Evolutionary conservation across 2,113 vertebrate genomes (phyloP), one percentile per base, ranked within the genome.

Genomic region (Scortum barcoo): DNA sequence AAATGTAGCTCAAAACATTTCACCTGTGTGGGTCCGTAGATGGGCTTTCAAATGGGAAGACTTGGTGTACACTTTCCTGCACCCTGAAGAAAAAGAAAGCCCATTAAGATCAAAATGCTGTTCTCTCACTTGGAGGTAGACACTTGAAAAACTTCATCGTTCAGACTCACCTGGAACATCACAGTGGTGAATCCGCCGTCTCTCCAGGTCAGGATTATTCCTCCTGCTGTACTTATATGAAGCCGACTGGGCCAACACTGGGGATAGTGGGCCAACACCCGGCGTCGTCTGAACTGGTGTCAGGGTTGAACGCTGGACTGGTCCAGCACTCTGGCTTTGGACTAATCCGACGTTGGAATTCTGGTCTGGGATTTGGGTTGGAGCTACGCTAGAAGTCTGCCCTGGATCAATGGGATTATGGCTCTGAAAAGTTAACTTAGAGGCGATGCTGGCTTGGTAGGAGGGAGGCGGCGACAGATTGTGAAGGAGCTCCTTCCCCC

Each of bases 11-110:
- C 51, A 3, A 50, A 88, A 92, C 83, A 84, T 93, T 95, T 93
- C 97, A 99, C 98, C 98, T 80, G 98, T 99, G 91, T 99, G 97
- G 90, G 97, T 99, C 90, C 98, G 96, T 89, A 98, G 95, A 94
- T 99, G 98, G 20, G 97, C 98, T 95, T 99, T 99, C 91, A 99
- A 94, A 94, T 99, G 98, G 86, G 98, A 99, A 30, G 97, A 99
- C 95, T 99, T 99, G 79, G 98, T 99, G 95, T 99, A 99, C 57
- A 99, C 98, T 94, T 99, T 99, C 61, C 96, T 97, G 93, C 98
- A 99, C 54, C 97, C 98, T 99, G 84, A 84, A 60, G 56, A 87
- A 79, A 90, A 90, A 86, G 83, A 82, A 26, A 66, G 4, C 73
- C 82, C 20, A 44, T 81, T 60, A 53, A 19, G 20, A 56, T 74